phyloP scores from a whole-genome alignment of 1,140 invertebrate species.

The Ditylenchus dipsaci region DNA sequence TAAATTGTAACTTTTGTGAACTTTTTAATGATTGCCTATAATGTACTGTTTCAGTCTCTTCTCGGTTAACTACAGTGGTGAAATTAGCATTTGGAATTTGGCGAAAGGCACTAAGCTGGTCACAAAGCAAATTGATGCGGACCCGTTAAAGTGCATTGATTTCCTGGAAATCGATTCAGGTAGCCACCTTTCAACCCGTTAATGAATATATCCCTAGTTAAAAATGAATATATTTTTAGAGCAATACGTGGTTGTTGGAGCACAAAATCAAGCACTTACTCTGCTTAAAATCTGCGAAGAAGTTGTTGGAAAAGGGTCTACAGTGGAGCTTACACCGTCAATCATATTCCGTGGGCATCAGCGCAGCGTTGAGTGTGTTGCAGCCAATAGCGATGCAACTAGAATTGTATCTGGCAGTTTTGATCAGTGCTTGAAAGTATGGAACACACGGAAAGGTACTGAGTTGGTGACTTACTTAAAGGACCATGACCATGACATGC shows the following conservation, averaged over 20 bases:
- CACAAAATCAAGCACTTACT: constrained; percentile 42
- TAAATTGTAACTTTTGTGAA: not conserved
- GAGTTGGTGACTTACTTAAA: too few relatives aligned
- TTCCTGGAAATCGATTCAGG: constrained; percentile 3
- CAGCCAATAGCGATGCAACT: constrained; percentile 40
- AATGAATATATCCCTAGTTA: not conserved
- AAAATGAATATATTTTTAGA: constrained; percentile 15
- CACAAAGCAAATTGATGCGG: constrained; percentile 5
- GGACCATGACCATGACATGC: too few relatives aligned
- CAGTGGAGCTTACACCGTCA: not conserved
- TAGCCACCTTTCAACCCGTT: not conserved
- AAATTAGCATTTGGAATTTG: constrained; percentile 38
- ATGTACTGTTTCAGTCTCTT: constrained; percentile 41
- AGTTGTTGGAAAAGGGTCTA: not conserved
- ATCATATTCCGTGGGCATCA: constrained; percentile 45
- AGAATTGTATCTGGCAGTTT: constrained; percentile 51
- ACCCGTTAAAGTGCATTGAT: constrained; percentile 35
- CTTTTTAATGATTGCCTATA: not conserved
- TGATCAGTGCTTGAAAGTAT: constrained; percentile 51
- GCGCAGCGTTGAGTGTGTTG: constrained; percentile 50
- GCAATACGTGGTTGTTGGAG: constrained; percentile 27
- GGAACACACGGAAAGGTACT: constrained; percentile 34
- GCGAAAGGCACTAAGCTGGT: constrained; percentile 17
- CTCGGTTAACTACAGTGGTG: constrained; percentile 46
- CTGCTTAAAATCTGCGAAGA: constrained; percentile 12